phyloP scores from a whole-genome alignment of 1,140 invertebrate species.

The Diprion similis region DNA sequence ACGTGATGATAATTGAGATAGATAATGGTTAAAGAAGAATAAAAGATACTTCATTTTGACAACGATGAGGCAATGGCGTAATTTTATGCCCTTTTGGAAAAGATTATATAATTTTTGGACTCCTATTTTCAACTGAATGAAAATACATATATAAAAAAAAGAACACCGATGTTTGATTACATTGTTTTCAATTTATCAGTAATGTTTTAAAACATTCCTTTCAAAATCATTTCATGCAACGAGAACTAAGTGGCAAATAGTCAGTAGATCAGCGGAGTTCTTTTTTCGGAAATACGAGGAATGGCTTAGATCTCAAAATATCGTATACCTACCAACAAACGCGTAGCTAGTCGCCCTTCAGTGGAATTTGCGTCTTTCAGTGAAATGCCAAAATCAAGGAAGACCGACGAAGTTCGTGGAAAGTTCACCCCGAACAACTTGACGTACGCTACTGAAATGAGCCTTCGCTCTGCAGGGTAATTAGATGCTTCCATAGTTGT shows the following conservation, averaged over 20 bases:
- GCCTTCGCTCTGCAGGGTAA: slow-evolving; percentile 24
- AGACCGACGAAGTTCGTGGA: slow-evolving; percentile 36
- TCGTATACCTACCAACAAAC: background rate
- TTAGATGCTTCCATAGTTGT: slow-evolving; percentile 15
- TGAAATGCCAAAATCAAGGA: slow-evolving; percentile 39
- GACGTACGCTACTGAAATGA: slow-evolving; percentile 34
- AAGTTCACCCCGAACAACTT: slow-evolving; percentile 27
- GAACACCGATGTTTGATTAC: no score
- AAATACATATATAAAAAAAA: no score
- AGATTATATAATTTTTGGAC: no score
- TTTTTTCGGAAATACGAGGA: background rate
- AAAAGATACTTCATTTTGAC: background rate
- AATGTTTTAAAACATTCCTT: background rate
- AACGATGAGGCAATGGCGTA: no score
- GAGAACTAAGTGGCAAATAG: background rate
- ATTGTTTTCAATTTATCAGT: no score
- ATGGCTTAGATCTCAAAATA: background rate
- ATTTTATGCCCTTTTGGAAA: no score
- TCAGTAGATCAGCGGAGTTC: background rate
- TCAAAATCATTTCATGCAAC: background rate
- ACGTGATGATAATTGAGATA: background rate
- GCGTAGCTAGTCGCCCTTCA: slow-evolving; percentile 27
- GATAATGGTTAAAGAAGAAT: background rate
- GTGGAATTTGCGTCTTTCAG: slow-evolving; percentile 33
- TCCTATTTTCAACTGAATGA: no score